These are phyloP conservation scores for Leuciscus idus DNA, from an alignment of 2,113 vertebrate species.

Conservation along the genomic window DNA sequence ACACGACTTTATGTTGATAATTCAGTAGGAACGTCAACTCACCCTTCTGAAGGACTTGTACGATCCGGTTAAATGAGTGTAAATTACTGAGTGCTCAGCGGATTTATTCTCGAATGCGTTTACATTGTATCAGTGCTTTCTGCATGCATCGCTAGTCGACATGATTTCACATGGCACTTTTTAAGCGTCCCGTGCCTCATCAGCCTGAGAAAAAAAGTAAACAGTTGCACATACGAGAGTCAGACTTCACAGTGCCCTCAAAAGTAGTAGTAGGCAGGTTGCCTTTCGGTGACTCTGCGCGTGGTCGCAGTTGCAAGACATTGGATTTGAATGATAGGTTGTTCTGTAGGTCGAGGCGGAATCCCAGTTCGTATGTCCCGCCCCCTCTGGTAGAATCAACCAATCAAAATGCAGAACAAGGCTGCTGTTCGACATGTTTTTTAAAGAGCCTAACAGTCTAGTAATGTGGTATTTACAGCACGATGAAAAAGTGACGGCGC, in stretches of 20 bases:
- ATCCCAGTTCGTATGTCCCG: slow-evolving; percentile 64
- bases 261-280: slow-evolving; percentile 42
- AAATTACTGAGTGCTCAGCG: slow-evolving; percentile 47
- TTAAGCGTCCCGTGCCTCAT: slow-evolving; percentile 17
- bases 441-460: slow-evolving; percentile 44
- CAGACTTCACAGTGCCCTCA: slow-evolving; percentile 50
- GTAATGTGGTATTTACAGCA: slow-evolving; percentile 9
- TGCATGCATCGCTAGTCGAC: slow-evolving; percentile 5
- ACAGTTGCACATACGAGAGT: slow-evolving; percentile 39
- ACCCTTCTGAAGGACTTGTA: slow-evolving; percentile 71
- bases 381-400: slow-evolving; percentile 66
- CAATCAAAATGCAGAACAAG: slow-evolving; percentile 57
- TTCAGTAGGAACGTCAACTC: slow-evolving; percentile 57
- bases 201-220: slow-evolving; percentile 36
- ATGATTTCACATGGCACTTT: slow-evolving; percentile 36
- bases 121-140: slow-evolving; percentile 42
- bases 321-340: slow-evolving; percentile 68
- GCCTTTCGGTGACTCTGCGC: slow-evolving; percentile 18
- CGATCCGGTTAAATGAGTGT: slow-evolving; percentile 67
- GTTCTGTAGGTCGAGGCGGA: slow-evolving; percentile 68
- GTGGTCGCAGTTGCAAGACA: slow-evolving; percentile 36
- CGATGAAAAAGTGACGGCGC: not conserved
- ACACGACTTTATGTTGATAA: not conserved
- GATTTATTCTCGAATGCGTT: slow-evolving; percentile 38
- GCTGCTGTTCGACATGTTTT: slow-evolving; percentile 29